Percentiles rank a stretch among this genome's conserved stretches.
Conservation (phyloP, 1,140 invertebrate species). For the Atta cephalotes region DNA sequence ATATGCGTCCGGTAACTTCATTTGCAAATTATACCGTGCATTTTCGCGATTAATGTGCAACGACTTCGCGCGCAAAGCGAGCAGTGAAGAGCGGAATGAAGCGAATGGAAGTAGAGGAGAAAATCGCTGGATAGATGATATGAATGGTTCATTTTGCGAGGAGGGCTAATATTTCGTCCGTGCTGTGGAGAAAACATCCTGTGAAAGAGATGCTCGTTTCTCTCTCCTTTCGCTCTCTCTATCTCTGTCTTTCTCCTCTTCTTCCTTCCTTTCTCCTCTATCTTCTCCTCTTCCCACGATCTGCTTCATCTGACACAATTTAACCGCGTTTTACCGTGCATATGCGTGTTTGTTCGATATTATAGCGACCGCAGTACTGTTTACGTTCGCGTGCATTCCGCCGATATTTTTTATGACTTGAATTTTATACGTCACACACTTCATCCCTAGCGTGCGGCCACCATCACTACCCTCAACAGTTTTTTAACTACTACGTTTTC, state of each 20-base stretch:
- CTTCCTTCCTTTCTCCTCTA: neutral
- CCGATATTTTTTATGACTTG: slow-evolving; percentile 65
- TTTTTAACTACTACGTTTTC: slow-evolving; percentile 52
- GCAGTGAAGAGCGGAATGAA: neutral
- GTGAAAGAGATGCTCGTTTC: slow-evolving; percentile 18
- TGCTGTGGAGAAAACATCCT: slow-evolving; percentile 35
- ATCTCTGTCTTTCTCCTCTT: neutral
- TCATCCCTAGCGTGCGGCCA: neutral
- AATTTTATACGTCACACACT: slow-evolving; percentile 56
- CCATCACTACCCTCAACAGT: neutral
- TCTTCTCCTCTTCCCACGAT: neutral
- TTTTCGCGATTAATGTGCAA: slow-evolving; percentile 53
- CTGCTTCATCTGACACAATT: slow-evolving; percentile 55
- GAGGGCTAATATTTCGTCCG: slow-evolving; percentile 69
- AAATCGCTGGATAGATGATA: slow-evolving; percentile 67
- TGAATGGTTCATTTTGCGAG: slow-evolving; percentile 65
- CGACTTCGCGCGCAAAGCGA: slow-evolving; percentile 15
- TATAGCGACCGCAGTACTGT: slow-evolving; percentile 61
- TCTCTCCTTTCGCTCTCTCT: neutral
- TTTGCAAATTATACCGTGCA: slow-evolving; percentile 49
- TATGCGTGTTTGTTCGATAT: slow-evolving; percentile 55
- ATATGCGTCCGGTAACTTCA: slow-evolving; percentile 22
- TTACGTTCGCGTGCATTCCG: slow-evolving; percentile 62
- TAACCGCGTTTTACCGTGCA: slow-evolving; percentile 43
- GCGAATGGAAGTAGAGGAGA: slow-evolving; percentile 26